phyloP scores from a whole-genome alignment of 2,888 invertebrate species.

The Meliscaeva auricollis region DNA sequence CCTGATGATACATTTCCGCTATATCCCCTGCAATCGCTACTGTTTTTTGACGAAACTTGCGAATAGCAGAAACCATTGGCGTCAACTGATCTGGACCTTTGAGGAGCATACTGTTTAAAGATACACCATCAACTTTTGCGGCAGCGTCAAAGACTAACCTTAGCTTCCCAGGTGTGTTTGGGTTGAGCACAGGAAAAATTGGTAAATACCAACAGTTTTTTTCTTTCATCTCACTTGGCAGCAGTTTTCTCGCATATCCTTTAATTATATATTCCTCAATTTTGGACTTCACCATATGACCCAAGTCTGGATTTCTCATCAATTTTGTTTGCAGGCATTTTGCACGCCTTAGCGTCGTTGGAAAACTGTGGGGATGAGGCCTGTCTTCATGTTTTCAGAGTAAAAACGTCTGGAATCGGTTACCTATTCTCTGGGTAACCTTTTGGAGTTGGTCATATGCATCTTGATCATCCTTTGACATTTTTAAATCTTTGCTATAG shows the following conservation, averaged over 20 bases:
- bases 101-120: slow-evolving; percentile 78
- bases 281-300: slow-evolving; percentile 27
- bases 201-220: slow-evolving; percentile 76
- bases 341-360: slow-evolving; percentile 12
- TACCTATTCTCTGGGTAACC: background rate
- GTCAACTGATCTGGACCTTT: slow-evolving; percentile 79
- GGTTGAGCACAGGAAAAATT: slow-evolving; percentile 77
- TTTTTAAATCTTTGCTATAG: slow-evolving; percentile 1
- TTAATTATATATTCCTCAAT: slow-evolving; percentile 70
- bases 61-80: slow-evolving; percentile 1
- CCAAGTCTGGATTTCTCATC: slow-evolving; percentile 18
- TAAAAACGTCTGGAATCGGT: slow-evolving; percentile 21
- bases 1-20: slow-evolving; percentile 76
- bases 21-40: slow-evolving; percentile 78
- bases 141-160: slow-evolving; percentile 77
- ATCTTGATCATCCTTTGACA: slow-evolving; percentile 19
- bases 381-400: slow-evolving; percentile 1
- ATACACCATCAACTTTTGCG: slow-evolving; percentile 75
- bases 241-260: slow-evolving; percentile 71
- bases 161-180: background rate
- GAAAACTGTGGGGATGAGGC: slow-evolving; percentile 8
- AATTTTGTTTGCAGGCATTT: slow-evolving; percentile 27
- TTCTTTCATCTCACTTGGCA: slow-evolving; percentile 56
- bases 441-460: slow-evolving; percentile 16
- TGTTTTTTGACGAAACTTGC: slow-evolving; percentile 78